Percentiles rank a stretch among this genome's conserved stretches.
These are phyloP conservation scores for Caenorhabditis imperialis DNA, from an alignment of 2,888 invertebrate genomes.

Conservation along the genomic window DNA sequence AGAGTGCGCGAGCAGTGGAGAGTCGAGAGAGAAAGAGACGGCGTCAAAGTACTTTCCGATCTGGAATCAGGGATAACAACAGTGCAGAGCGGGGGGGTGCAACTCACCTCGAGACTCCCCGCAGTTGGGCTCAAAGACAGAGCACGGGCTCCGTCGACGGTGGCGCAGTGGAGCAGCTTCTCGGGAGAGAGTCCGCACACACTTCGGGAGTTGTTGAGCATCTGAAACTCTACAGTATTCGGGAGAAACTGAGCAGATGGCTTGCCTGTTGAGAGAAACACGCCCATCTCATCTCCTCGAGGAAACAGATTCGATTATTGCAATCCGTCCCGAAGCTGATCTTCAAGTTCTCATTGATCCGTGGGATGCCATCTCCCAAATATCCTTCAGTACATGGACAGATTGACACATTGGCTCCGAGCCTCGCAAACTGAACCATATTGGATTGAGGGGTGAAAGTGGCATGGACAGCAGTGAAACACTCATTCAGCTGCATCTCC, in stretches of 20 bases:
- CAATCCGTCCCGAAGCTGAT: constrained; percentile 77
- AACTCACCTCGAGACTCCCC: constrained; percentile 61
- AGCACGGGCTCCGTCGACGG: constrained; percentile 72
- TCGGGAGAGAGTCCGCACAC: constrained; percentile 65
- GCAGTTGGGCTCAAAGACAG: constrained; percentile 58
- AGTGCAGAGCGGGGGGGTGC: constrained; percentile 2
- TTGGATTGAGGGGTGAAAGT: constrained; percentile 68
- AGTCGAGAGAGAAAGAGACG: constrained; percentile 63
- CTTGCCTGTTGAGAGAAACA: constrained; percentile 75
- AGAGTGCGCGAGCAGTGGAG: constrained; percentile 48
- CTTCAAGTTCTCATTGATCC: constrained; percentile 56
- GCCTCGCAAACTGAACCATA: constrained; percentile 61
- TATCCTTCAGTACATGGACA: constrained; percentile 77
- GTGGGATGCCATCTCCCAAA: constrained; percentile 75
- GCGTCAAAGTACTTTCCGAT: constrained; percentile 71
- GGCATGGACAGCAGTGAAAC: constrained; percentile 74
- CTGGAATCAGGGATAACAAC: constrained; percentile 29
- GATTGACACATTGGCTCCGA: constrained; percentile 70
- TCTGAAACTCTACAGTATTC: constrained; percentile 63
- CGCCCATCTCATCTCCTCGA: constrained; percentile 77
- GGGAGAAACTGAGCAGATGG: no score
- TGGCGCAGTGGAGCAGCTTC: constrained; percentile 68
- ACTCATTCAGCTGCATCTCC: constrained; percentile 45
- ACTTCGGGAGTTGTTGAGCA: constrained; percentile 71
- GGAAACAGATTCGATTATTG: constrained; percentile 74